These are phyloP conservation scores for Danio aesculapii DNA, from an alignment of 2,797 vertebrate genomes.

Conservation along the genomic window DNA sequence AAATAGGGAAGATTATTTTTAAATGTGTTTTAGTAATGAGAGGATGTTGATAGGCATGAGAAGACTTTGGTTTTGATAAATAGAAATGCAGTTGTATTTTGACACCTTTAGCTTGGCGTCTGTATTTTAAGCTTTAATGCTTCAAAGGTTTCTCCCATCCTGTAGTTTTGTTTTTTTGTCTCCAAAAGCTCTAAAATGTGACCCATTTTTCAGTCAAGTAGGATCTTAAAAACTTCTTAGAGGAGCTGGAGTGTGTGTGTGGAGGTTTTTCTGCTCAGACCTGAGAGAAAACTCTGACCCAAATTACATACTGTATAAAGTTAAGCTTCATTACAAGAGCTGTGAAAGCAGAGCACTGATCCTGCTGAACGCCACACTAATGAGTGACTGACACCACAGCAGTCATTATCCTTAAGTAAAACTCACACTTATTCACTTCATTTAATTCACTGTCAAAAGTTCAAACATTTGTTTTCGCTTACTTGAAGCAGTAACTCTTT, in stretches of 20 bases:
- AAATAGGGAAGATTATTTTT: too few species aligned
- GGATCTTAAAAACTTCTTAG: constrained; percentile 8
- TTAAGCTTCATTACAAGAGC: constrained; percentile 32
- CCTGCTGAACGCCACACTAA: too few species aligned
- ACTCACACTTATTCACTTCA: too few species aligned
- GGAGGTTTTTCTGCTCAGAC: constrained; percentile 33
- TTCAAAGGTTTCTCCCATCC: background rate
- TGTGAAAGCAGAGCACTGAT: background rate
- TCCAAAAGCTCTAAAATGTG: background rate
- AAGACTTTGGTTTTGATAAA: too few species aligned
- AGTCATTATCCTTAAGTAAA: too few species aligned
- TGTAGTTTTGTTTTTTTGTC: constrained; percentile 5
- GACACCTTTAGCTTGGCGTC: constrained; percentile 4
- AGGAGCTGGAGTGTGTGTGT: constrained; percentile 13
- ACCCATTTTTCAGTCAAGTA: constrained; percentile 16
- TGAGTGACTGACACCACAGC: background rate
- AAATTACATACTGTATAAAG: constrained; percentile 35
- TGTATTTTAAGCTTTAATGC: background rate
- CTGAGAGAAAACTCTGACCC: constrained; percentile 43
- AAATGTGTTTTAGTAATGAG: too few species aligned
- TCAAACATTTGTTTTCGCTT: too few species aligned
- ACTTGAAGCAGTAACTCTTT: too few species aligned
- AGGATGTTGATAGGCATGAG: too few species aligned
- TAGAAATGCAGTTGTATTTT: too few species aligned
- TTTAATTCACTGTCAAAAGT: too few species aligned